phyloP scores from a whole-genome alignment of 2,888 invertebrate genomes.

The Halocaridina rubra region DNA sequence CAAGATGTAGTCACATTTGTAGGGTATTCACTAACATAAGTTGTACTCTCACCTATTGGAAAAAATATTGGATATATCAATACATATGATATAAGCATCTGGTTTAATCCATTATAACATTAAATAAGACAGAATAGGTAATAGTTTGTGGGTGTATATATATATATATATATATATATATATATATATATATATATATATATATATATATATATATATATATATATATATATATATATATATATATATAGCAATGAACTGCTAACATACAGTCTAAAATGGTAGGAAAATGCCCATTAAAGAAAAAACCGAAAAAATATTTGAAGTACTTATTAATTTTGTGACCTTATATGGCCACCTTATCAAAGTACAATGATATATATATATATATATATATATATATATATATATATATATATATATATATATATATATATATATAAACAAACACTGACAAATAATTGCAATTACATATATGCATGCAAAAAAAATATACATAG shows the following conservation, averaged over 20 bases:
- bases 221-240: constrained; percentile 14
- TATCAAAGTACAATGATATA: too few species aligned
- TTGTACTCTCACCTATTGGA: background rate
- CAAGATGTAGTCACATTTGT: background rate
- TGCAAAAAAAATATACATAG: too few species aligned
- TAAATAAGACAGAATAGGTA: background rate
- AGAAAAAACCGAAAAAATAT: too few species aligned
- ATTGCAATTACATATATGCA: too few species aligned
- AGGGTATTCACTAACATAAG: background rate
- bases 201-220: constrained; percentile 5
- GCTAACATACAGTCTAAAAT: too few species aligned
- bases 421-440: too few species aligned
- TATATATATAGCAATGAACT: constrained; percentile 6
- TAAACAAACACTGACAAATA: too few species aligned
- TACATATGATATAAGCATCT: background rate
- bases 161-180: background rate
- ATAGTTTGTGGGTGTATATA: background rate
- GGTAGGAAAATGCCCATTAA: too few species aligned
- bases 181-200: constrained; percentile 8
- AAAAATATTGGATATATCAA: background rate
- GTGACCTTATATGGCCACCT: too few species aligned
- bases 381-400: background rate
- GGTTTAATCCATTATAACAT: background rate
- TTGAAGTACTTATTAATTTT: too few species aligned
- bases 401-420: background rate